Percentiles rank a stretch among this genome's conserved stretches.
Evolutionary conservation across 2,113 vertebrate genomes (phyloP).

Genomic region (Hydrolagus affinis): DNA sequence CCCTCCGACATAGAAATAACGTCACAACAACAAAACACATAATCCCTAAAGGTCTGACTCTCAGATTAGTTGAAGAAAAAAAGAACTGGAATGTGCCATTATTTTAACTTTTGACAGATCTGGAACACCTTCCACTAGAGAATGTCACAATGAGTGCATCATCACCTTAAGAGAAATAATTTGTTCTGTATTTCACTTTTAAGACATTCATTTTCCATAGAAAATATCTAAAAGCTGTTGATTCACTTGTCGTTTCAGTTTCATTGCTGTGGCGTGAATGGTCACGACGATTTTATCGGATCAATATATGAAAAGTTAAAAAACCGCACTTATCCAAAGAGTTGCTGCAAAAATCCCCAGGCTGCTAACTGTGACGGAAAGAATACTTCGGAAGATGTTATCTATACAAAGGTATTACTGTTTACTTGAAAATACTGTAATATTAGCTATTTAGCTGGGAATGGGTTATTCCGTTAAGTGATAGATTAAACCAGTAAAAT

Average conservation of each 20-base stretch:
- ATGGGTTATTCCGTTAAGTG: too few relatives aligned
- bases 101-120: too few relatives aligned
- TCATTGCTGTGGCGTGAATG: constrained; percentile 18
- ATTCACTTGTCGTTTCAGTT: neutral
- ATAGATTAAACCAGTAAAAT: too few relatives aligned
- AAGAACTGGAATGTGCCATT: too few relatives aligned
- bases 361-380: neutral
- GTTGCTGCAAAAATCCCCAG: neutral
- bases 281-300: neutral
- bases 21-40: too few relatives aligned
- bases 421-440: neutral
- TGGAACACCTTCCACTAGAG: too few relatives aligned
- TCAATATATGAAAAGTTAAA: neutral
- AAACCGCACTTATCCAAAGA: neutral
- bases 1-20: too few relatives aligned
- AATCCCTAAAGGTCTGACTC: too few relatives aligned
- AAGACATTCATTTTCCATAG: neutral
- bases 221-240: neutral
- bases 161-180: neutral
- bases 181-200: neutral
- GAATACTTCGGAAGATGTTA: neutral
- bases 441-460: too few relatives aligned
- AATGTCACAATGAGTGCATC: too few relatives aligned
- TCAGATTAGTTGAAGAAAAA: too few relatives aligned
- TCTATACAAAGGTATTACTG: constrained; percentile 1